Percentiles rank a stretch among this genome's conserved stretches.
These are phyloP conservation scores for Corythornis madagascariensis DNA, from an alignment of 2,113 vertebrate genomes.

Conservation along the genomic window DNA sequence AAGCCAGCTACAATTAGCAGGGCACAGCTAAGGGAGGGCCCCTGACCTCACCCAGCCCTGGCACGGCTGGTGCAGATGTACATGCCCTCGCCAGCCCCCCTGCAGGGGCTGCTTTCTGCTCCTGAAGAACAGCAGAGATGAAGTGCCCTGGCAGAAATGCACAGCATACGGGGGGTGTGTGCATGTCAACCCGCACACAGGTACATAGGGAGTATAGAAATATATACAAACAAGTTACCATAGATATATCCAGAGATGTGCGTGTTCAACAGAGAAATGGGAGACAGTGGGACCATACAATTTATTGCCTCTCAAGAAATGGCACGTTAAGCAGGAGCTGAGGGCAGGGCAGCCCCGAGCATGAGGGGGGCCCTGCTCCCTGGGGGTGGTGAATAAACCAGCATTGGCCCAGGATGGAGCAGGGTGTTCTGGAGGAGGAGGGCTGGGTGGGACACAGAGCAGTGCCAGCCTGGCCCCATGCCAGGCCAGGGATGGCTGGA, in stretches of 20 bases:
- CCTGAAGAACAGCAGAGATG: slow-evolving; percentile 35
- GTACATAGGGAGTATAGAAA: slow-evolving; percentile 71
- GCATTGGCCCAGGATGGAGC: slow-evolving; percentile 55
- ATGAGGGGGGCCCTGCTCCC: slow-evolving; percentile 29
- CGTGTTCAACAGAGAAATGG: slow-evolving; percentile 76
- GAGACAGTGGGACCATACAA: slow-evolving; percentile 77
- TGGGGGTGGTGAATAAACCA: slow-evolving; percentile 11
- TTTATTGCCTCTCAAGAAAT: slow-evolving; percentile 80
- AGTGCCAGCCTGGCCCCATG: slow-evolving; percentile 49
- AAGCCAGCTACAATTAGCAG: neutral
- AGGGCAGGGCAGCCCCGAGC: slow-evolving; percentile 56
- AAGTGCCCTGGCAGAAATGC: slow-evolving; percentile 76
- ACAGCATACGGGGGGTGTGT: slow-evolving; percentile 63
- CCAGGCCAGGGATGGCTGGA: slow-evolving; percentile 44
- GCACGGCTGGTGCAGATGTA: neutral
- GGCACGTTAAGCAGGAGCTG: slow-evolving; percentile 69
- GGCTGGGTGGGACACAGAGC: slow-evolving; percentile 16
- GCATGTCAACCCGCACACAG: slow-evolving; percentile 64
- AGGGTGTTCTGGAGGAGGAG: neutral
- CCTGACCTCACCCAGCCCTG: neutral
- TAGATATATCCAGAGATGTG: slow-evolving; percentile 76
- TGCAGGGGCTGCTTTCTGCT: neutral
- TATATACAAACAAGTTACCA: slow-evolving; percentile 74
- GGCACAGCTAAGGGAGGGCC: neutral
- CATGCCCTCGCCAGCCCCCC: neutral